phyloP scores from a whole-genome alignment of 2,888 invertebrate species.

The Nysson spinosus region DNA sequence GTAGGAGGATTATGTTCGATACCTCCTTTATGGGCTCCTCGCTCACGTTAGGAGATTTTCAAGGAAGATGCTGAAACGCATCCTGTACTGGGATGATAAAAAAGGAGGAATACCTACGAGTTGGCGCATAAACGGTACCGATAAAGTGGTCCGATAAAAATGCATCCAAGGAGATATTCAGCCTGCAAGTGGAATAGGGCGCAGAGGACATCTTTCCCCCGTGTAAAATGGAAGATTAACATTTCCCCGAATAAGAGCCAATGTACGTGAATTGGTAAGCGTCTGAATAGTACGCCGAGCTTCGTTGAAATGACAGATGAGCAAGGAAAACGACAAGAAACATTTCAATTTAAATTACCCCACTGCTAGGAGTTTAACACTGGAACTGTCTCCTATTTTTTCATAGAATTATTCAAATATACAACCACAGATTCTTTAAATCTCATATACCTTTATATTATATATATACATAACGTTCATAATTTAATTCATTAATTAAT shows the following conservation, averaged over 20 bases:
- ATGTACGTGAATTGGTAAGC: conserved; percentile 10
- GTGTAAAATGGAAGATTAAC: conserved; percentile 52
- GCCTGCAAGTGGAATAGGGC: conserved; percentile 14
- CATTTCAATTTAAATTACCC: conserved; percentile 44
- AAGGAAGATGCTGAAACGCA: conserved; percentile 12
- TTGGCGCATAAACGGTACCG: conserved; percentile 41
- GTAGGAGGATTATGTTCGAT: neutral
- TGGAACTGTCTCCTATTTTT: neutral
- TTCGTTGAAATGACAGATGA: conserved; percentile 18
- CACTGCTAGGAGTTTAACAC: conserved; percentile 8
- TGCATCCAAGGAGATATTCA: conserved; percentile 33
- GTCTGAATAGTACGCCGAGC: neutral
- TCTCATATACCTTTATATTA: too few relatives aligned
- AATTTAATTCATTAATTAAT: too few relatives aligned
- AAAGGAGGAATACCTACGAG: conserved; percentile 16
- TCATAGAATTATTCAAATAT: too few relatives aligned
- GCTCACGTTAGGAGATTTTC: conserved; percentile 8
- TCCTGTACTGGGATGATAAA: neutral
- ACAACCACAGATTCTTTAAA: too few relatives aligned
- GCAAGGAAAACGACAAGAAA: conserved; percentile 25
- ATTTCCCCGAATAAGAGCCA: conserved; percentile 29
- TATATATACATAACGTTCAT: too few relatives aligned
- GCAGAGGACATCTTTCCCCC: conserved; percentile 24
- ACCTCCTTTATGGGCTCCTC: conserved; percentile 1
- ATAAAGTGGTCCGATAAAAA: conserved; percentile 53